phyloP scores from a whole-genome alignment of 2,888 invertebrate species.

The Piscicola geometra region DNA sequence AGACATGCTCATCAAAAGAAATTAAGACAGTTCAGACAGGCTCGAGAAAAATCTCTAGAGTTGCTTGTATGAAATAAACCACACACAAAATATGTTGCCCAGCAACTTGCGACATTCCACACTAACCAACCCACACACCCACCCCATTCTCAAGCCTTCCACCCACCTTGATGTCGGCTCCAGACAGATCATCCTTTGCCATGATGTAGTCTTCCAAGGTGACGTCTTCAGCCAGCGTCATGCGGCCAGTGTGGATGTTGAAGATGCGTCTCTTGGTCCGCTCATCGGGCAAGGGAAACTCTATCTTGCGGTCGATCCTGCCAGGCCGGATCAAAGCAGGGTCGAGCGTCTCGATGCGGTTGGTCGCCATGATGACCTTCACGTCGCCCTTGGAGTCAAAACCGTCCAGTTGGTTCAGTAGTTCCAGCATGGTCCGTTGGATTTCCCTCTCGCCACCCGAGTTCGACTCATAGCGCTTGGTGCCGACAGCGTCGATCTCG shows the following conservation, averaged over 20 bases:
- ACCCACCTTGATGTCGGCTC: slow-evolving; percentile 63
- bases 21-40: too few species aligned
- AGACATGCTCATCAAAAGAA: too few species aligned
- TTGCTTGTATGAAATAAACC: too few species aligned
- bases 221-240: slow-evolving; percentile 95
- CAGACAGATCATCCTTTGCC: slow-evolving; percentile 98
- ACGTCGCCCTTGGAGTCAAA: slow-evolving; percentile 94
- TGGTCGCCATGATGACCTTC: slow-evolving; percentile 63
- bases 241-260: slow-evolving; percentile 95
- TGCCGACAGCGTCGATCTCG: slow-evolving; percentile 98
- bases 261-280: slow-evolving; percentile 89
- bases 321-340: slow-evolving; percentile 97
- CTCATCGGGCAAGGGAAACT: slow-evolving; percentile 97
- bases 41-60: too few species aligned
- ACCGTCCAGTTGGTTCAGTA: slow-evolving; percentile 95
- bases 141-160: too few species aligned
- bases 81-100: too few species aligned
- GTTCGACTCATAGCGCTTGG: slow-evolving; percentile 95
- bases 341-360: slow-evolving; percentile 92
- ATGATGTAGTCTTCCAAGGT: slow-evolving; percentile 93
- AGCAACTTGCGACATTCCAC: too few species aligned
- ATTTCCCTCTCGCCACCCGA: slow-evolving; percentile 99
- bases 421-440: slow-evolving; percentile 97
- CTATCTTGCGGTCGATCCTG: slow-evolving; percentile 97
- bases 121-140: too few species aligned